Evolutionary conservation across 2,888 invertebrate species (phyloP).

Genomic region (Bellardia bayeri): DNA sequence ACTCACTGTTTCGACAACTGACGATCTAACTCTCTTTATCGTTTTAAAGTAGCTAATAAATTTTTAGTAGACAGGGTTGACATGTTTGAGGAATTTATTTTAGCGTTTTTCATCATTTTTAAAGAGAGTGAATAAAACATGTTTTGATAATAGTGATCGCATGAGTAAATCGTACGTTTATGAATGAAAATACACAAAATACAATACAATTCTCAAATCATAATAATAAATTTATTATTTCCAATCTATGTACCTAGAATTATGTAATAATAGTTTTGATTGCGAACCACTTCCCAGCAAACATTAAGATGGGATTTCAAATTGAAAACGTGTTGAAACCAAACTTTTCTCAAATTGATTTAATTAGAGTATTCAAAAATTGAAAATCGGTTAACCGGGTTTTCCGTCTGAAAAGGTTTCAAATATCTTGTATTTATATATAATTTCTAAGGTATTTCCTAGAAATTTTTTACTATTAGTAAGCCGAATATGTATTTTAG

Average conservation of each 20-base stretch:
- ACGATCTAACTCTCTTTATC: constrained; percentile 69
- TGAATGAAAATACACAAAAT: constrained; percentile 5
- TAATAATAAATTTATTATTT: neutral
- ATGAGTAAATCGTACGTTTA: constrained; percentile 8
- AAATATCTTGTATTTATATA: too few relatives aligned
- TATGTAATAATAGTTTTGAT: neutral
- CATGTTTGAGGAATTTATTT: constrained; percentile 33
- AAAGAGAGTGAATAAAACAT: constrained; percentile 5
- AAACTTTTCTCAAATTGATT: too few relatives aligned
- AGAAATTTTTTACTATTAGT: too few relatives aligned
- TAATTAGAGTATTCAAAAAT: too few relatives aligned
- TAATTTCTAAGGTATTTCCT: too few relatives aligned
- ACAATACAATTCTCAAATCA: neutral
- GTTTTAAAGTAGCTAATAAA: constrained; percentile 59
- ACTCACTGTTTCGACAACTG: constrained; percentile 75
- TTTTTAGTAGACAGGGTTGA: constrained; percentile 60
- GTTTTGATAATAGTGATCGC: constrained; percentile 13
- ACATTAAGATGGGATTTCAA: too few relatives aligned
- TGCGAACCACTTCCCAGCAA: too few relatives aligned
- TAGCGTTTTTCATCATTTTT: constrained; percentile 30
- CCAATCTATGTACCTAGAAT: neutral
- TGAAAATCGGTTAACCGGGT: too few relatives aligned
- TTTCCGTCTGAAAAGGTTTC: too few relatives aligned
- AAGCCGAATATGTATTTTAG: too few relatives aligned
- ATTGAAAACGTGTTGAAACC: too few relatives aligned